Evolutionary conservation across 1,140 invertebrate genomes (phyloP), one percentile per base, ranked within the genome.

Genomic region (Hyposmocoma kahamanoa): DNA sequence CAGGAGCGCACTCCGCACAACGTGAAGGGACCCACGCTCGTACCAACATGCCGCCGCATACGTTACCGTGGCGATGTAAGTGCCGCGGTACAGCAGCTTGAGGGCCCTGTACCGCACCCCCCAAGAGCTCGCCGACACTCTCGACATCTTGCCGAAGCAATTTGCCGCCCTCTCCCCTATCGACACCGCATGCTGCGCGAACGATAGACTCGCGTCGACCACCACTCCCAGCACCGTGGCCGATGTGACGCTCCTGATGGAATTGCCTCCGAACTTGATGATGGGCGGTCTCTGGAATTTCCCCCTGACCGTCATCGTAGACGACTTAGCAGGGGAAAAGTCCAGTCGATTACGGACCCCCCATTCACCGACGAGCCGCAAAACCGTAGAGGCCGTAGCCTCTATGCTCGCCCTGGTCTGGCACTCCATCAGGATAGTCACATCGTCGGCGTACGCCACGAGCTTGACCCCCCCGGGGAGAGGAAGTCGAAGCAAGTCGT

Each of bases 361-460:
- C 68, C 75, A 80, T 0, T 49, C 50, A 0, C 9, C 5, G 0
- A 73, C 20, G 6, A n/a, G n/a, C n/a, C n/a, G n/a, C n/a, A n/a
- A 19, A 3, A 47, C 11, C 6, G 51, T 19, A 1, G 42, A 34
- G 6, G 28, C 47, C 3, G 54, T 52, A 6, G 39, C 39, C 45
- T 77, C 71, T 0, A 81, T 39, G 13, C 57, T 53, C 10, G 32
- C 43, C 18, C 60, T 53, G 2, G 56, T 53, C 2, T 66, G 39
- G 0, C 59, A 75, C 21, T 61, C 58, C 3, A 78, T 53, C 1
- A 77, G 6, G 0, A 78, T 13, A 0, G 65, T 59, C 10, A 74
- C 53, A 22, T 85, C 82, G 22, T 84, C 79, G 0, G 79, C 80
- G 21, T 81, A 84, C 0, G 69, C 82, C 1, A 72, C 44, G n/a